Base-by-base conservation (phyloP, 2,113 vertebrate species). In the Baryphthengus martii region DNA sequence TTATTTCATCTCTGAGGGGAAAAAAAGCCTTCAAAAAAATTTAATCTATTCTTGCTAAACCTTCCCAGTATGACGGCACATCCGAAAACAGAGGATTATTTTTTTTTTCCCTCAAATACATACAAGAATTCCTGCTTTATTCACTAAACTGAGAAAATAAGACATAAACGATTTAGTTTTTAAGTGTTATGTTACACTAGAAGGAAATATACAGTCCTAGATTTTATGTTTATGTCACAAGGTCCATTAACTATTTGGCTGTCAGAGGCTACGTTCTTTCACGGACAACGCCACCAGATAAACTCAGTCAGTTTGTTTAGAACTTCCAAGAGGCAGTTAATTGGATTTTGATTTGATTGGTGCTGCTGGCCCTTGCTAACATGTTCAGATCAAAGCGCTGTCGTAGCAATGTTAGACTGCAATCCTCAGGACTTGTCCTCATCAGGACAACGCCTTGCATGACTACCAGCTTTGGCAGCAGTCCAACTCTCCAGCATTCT, bases 1-100 rank as follows among this genome's bases (percentile, higher is more conserved):
- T 97, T 96, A 94, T 94, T 83, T 95, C 87, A 92, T 91, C 78
- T 94, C 79, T n/a, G 16, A 19, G 9, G 25, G 21, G 4, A 26
- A 3, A 11, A 11, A 33, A 42, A 61, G 78, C 85, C n/a, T n/a
- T n/a, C 73, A 66, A 82, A 82, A 10, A 8, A 31, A 55, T 65
- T 7, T 44, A 88, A 84, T 44, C 70, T 89, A 55, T 89, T 91
- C 49, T 89, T 95, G 81, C 67, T 95, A 94, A 96, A 86, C 49
- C 47, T 89, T 87, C 66, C 14, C 16, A 16, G 68, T 81, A 75
- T 35, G 74, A 81, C 39, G 83, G 72, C n/a, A 33, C 15, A 75
- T 88, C 72, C 86, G 55, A 85, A 95, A 80, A 88, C 55, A 88
- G 70, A 45, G 63, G 47, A 42, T 73, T 50, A 58, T 82, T 92